Conservation (phyloP, 37 sponge, comb jelly and placozoan genomes). For the Crambe crambe region DNA sequence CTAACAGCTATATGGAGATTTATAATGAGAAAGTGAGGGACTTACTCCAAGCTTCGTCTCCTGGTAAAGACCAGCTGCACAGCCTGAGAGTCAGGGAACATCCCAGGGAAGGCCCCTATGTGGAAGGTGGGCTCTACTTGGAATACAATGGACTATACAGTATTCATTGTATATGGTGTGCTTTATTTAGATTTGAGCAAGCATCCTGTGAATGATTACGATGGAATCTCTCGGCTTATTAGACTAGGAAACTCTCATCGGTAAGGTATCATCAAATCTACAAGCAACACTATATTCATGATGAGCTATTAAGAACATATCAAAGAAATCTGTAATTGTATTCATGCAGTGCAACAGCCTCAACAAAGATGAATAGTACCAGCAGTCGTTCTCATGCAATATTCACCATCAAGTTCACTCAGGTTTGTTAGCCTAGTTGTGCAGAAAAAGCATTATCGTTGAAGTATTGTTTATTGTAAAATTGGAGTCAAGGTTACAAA, state of each 20-base stretch:
- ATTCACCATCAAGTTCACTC: conserved; percentile 83
- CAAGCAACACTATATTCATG: not conserved
- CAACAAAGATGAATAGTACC: conserved; percentile 86
- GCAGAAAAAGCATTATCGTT: too few species aligned
- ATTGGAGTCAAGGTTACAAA: not conserved
- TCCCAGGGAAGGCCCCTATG: conserved; percentile 89
- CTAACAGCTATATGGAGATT: conserved; percentile 83
- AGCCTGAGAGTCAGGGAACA: conserved; percentile 83
- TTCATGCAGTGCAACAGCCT: conserved; percentile 66
- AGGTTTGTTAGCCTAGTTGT: conserved; percentile 35
- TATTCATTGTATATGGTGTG: not conserved
- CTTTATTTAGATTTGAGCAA: conserved; percentile 59
- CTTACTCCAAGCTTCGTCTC: conserved; percentile 28
- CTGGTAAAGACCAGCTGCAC: conserved; percentile 5
- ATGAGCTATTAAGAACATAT: not conserved
- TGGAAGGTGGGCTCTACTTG: conserved; percentile 63
- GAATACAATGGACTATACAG: not conserved
- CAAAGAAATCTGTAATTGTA: not conserved
- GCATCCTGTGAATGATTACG: conserved; percentile 78
- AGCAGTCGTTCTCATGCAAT: conserved; percentile 96
- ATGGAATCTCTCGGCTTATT: conserved; percentile 68
- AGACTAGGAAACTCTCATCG: conserved; percentile 71
- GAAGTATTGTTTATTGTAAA: not conserved
- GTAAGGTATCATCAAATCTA: conserved; percentile 21
- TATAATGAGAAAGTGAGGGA: conserved; percentile 91